Evolutionary conservation across 2,113 vertebrate genomes (phyloP).

Genomic region (Polypterus senegalus): DNA sequence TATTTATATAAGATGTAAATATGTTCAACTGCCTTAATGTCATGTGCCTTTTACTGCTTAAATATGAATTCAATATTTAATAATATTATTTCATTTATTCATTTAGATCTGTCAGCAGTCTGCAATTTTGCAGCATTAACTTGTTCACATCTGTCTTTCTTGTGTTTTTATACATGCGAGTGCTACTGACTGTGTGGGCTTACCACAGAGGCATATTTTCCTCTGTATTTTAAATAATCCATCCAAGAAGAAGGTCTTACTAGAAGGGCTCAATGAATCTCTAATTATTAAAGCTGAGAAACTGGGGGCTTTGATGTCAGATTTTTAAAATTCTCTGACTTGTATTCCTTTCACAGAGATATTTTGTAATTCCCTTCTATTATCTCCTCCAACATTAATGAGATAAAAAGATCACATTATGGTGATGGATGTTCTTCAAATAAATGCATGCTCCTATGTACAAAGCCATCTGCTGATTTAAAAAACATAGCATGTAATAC

Average conservation of each 20-base stretch:
- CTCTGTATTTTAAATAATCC: constrained; percentile 9
- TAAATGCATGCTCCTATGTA: constrained; percentile 81
- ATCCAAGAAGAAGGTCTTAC: constrained; percentile 17
- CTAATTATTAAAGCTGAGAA: constrained; percentile 69
- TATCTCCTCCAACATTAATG: constrained; percentile 87
- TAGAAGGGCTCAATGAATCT: constrained; percentile 53
- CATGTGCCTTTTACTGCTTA: too few species aligned
- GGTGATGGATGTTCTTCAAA: constrained; percentile 76
- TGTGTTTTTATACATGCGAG: not conserved
- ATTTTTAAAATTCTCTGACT: constrained; percentile 78
- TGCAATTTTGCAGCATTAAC: not conserved
- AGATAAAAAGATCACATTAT: constrained; percentile 87
- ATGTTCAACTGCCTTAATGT: too few species aligned
- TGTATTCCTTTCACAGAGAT: constrained; percentile 82
- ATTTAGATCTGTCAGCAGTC: too few species aligned
- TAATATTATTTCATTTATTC: too few species aligned
- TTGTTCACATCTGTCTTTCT: not conserved
- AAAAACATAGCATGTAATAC: constrained; percentile 80
- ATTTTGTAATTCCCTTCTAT: constrained; percentile 87
- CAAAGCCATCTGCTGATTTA: constrained; percentile 89
- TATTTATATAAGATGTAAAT: too few species aligned
- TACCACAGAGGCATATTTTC: constrained; percentile 8
- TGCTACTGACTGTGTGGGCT: constrained; percentile 7
- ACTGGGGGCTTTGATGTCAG: constrained; percentile 62
- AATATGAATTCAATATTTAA: too few species aligned